Evolutionary conservation across 1,140 invertebrate species (phyloP), one percentile per base, ranked within the genome.

Genomic region (Drosophila nigromelanica): DNA sequence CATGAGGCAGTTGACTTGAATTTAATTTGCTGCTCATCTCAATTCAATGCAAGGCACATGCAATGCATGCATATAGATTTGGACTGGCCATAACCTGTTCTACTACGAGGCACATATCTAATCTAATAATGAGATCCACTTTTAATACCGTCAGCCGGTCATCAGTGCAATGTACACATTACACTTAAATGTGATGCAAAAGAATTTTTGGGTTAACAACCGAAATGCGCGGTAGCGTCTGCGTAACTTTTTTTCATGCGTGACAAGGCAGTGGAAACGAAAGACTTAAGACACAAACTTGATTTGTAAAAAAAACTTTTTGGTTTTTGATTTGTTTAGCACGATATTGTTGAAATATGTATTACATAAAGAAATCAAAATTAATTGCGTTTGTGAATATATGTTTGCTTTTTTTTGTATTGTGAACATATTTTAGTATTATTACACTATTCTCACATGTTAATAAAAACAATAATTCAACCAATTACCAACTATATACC

Each of bases 211-310:
- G 54, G 60, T 63, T 71, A 39, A 45, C n/a, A 35, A 48, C 42
- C 64, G 37, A 52, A 63, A 21, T 60, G 37, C 50, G 51, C 33
- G 50, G 64, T 56, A 47, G 18, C 51, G 39, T 51, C 60, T 24
- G 52, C 30, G 45, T 61, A 61, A 61, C 42, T 50, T 43, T 24
- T 37, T 72, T 54, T 60, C 68, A 73, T 73, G 73, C 80, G 73
- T 58, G 63, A 81, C 60, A 67, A 63, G 56, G 42, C 52, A 56
- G 45, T 42, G 39, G 4, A 66, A 56, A 64, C 72, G 48, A 70
- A 86, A 61, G 77, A 80, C 81, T 77, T 68, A 74, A 67, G 73
- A 56, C 77, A 68, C 81, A 50, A 86, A 71, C 81, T 70, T 66
- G 64, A 64, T 60, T 39, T 40, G 39, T 14, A 24, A 40, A 45